phyloP scores from a whole-genome alignment of 2,797 vertebrate species.

The Agapornis canus region DNA sequence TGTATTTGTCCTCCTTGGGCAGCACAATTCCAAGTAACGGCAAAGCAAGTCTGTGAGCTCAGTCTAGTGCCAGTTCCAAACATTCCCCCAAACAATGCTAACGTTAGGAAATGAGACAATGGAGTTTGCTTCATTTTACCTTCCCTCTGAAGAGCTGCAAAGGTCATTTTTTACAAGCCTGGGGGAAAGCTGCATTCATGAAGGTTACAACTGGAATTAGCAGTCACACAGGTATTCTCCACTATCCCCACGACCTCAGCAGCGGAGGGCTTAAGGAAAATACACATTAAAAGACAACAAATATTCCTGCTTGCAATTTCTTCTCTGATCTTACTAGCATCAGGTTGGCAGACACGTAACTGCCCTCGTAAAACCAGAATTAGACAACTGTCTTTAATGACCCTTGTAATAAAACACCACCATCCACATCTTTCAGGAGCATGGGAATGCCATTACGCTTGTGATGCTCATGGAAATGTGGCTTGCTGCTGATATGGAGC shows the following conservation, averaged over 20 bases:
- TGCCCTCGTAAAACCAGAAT: not conserved
- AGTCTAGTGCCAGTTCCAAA: not conserved
- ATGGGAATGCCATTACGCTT: not conserved
- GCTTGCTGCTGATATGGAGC: not conserved
- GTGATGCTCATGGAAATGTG: not conserved
- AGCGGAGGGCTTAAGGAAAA: not conserved
- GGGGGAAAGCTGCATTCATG: not conserved
- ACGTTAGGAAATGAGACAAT: not conserved
- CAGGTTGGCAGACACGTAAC: not conserved
- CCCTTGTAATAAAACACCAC: not conserved
- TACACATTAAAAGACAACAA: not conserved
- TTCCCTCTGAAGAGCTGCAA: not conserved
- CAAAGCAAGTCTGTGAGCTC: not conserved
- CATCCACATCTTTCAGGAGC: not conserved
- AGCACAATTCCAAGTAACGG: not conserved
- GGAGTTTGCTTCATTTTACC: not conserved
- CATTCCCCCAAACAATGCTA: not conserved
- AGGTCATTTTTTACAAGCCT: not conserved
- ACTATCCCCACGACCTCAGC: not conserved
- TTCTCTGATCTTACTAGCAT: not conserved
- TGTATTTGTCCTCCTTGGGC: not conserved
- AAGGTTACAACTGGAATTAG: not conserved
- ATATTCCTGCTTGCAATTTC: not conserved
- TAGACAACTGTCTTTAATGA: not conserved
- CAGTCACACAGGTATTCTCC: not conserved